phyloP scores from a whole-genome alignment of 2,797 vertebrate species.

The Momotus momota region DNA sequence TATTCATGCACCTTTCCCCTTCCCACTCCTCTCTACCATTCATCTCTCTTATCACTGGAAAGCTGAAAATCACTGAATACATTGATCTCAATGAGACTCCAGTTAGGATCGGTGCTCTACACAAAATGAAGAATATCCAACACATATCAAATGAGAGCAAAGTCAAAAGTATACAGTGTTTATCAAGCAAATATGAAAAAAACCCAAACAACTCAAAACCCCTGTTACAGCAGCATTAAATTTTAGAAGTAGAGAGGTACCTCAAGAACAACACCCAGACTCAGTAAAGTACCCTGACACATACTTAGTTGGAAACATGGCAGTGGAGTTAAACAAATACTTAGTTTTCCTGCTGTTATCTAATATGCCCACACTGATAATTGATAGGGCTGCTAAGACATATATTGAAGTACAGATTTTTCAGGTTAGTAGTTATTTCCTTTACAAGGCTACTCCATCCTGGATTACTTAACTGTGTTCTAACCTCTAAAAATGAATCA shows the following conservation, averaged over 20 bases:
- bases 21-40: neutral
- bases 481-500: neutral
- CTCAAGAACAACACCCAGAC: neutral
- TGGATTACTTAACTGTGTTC: neutral
- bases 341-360: neutral
- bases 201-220: too few relatives aligned
- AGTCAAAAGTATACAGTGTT: neutral
- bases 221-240: neutral
- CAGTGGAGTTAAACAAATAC: neutral
- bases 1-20: neutral
- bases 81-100: neutral
- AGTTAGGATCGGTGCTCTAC: neutral
- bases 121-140: neutral
- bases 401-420: neutral
- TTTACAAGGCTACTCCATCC: neutral
- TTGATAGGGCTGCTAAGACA: neutral
- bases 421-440: neutral
- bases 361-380: neutral
- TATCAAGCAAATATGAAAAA: neutral
- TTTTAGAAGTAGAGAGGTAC: neutral
- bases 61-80: neutral
- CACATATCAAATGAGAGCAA: neutral
- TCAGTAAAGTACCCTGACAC: neutral
- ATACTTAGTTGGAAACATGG: neutral
- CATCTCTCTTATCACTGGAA: neutral